Evolutionary conservation across 2,888 invertebrate genomes (phyloP), one percentile per base, ranked within the genome.

Genomic region (Acrocera orbiculus): DNA sequence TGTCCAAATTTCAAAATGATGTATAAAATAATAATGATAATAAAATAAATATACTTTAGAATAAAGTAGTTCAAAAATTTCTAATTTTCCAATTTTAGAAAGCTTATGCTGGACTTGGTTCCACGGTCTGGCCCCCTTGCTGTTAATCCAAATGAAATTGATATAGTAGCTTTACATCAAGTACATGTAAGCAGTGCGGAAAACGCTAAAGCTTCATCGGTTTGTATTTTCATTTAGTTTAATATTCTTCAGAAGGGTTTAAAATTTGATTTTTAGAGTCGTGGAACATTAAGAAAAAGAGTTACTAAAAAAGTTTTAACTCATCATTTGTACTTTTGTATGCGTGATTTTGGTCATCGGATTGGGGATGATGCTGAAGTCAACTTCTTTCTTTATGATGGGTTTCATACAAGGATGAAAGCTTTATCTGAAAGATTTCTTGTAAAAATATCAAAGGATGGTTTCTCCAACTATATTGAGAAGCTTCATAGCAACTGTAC

Each of bases 331-430:
- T 76, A 85, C 59, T 79, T 87, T 57, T 82, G 81, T 51, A 79
- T 86, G 76, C 64, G 85, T 11, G 83, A 86, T 57, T 89, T 89
- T 53, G 83, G 83, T 0, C 82, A 82, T 54, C 78, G 81, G 32
- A 76, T 87, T 3, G 80, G 83, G 0, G 87, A 92, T 56, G 87
- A 89, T 52, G 80, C 83, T 0, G 89, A 90, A 59, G 71, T 90
- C 11, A 76, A 82, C 47, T 78, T 92, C 48, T 83, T 81, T 49
- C 63, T 90, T 1, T 90, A 82, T 56, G 89, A 92, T 54, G 58
- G 54, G 19, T 50, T 46, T 42, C 73, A 76, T 14, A 69, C 72
- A 45, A 70, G 76, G 48, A 72, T 69, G 47, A 77, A 76, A 47
- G 83, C 81, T 43, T 65, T 90, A 39, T 86, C 89, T 35, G 92